phyloP scores from a whole-genome alignment of 2,888 invertebrate genomes.

The Lasioglossum marginatum region DNA sequence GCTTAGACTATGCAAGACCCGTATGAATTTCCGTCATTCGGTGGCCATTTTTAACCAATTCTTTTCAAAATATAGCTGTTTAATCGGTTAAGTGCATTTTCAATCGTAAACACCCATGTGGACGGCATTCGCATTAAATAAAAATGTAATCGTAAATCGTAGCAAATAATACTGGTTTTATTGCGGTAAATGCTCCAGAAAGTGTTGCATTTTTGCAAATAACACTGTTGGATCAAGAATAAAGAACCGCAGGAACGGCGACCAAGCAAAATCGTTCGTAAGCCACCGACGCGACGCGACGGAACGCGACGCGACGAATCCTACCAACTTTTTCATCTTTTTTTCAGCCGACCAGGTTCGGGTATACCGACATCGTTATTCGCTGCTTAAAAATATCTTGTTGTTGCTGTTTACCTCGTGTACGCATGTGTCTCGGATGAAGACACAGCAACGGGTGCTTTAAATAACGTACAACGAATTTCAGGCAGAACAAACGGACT shows the following conservation, averaged over 20 bases:
- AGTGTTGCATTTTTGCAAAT: background rate
- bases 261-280: background rate
- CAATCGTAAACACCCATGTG: too few relatives aligned
- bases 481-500: conserved; percentile 11
- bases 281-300: background rate
- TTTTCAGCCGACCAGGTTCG: background rate
- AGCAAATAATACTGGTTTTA: background rate
- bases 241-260: background rate
- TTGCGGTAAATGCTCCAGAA: background rate
- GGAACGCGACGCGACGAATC: background rate
- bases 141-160: too few relatives aligned
- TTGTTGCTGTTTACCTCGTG: conserved; percentile 42
- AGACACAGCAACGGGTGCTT: conserved; percentile 39
- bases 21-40: background rate
- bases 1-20: background rate
- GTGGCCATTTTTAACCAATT: background rate
- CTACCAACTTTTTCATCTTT: background rate
- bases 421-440: conserved; percentile 18
- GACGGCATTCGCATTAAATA: background rate
- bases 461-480: conserved; percentile 53
- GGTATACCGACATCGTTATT: conserved; percentile 6
- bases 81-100: too few relatives aligned
- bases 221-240: background rate
- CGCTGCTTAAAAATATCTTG: conserved; percentile 40
- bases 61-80: too few relatives aligned